Percentiles rank a stretch among this genome's conserved stretches.
phyloP scores from a whole-genome alignment of 2,888 invertebrate genomes.

The Drosophila limbata region DNA sequence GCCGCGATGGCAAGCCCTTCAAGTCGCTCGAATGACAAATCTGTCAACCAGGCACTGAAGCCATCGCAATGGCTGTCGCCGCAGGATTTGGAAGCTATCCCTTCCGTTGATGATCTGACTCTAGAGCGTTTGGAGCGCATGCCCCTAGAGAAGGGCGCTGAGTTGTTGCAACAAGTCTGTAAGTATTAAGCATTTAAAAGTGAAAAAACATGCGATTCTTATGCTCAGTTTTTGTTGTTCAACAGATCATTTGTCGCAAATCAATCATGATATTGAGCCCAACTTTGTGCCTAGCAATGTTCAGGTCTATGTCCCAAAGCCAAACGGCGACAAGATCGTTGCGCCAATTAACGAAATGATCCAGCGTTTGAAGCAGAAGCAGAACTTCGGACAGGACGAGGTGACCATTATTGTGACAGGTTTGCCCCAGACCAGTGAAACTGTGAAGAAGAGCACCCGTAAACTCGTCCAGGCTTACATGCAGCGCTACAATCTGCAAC shows the following conservation, averaged over 20 bases:
- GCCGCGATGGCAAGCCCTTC: slow-evolving; percentile 60
- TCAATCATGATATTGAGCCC: slow-evolving; percentile 71
- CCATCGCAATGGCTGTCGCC: slow-evolving; percentile 77
- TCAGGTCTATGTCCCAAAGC: slow-evolving; percentile 53
- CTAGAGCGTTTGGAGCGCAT: slow-evolving; percentile 73
- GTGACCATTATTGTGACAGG: slow-evolving; percentile 82
- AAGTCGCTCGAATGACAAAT: slow-evolving; percentile 6
- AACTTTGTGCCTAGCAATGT: slow-evolving; percentile 67
- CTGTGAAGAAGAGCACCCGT: slow-evolving; percentile 71
- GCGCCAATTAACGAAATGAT: slow-evolving; percentile 67
- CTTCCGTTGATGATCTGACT: slow-evolving; percentile 73
- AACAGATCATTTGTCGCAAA: slow-evolving; percentile 77
- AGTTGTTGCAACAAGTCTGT: slow-evolving; percentile 77
- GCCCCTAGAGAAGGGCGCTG: slow-evolving; percentile 74
- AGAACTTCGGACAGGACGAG: slow-evolving; percentile 77
- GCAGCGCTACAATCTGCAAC: slow-evolving; percentile 76
- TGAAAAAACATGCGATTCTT: background rate
- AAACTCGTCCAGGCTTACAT: slow-evolving; percentile 79
- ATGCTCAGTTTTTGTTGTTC: background rate
- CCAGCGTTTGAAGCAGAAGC: slow-evolving; percentile 57
- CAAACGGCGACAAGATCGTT: slow-evolving; percentile 61
- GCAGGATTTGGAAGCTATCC: slow-evolving; percentile 72
- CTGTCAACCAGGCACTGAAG: slow-evolving; percentile 62
- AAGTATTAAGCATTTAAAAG: slow-evolving; percentile 44
- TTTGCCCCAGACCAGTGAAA: slow-evolving; percentile 68